Evolutionary conservation across 2,113 vertebrate species (phyloP), one percentile per base, ranked within the genome.

Genomic region (Lichenostomus cassidix): DNA sequence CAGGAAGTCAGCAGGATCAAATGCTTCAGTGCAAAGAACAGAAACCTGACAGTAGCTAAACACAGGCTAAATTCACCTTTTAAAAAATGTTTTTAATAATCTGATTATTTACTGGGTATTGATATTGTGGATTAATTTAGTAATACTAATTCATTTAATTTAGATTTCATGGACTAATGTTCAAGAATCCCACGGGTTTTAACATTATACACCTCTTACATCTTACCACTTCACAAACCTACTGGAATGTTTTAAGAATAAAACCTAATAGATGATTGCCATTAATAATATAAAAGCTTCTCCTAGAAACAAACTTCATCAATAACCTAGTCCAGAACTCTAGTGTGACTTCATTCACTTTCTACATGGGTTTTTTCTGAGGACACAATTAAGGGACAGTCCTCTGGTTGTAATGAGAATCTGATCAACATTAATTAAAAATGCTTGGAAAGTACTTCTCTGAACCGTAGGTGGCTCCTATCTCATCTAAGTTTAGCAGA

Each of bases 371-470:
- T 67, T 49, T 73, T 69, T 41, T 55, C 59, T 63, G 13, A 83
- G 15, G 37, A 69, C 29, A 71, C 12, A 90, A 46, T 76, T 95
- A 83, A 77, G 67, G 55, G 35, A 70, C 18, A 67, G 6, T 90
- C 42, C 42, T 49, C 33, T 88, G 29, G 39, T 49, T 91, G 7
- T 95, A 92, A 92, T 90, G 46, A 92, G 67, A 92, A 79, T 80
- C 50, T 79, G 87, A 94, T 92, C 81, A 85, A n/a, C 65, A 69
- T 62, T 92, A 87, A 96, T 94, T 92, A 95, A 88, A 90, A 89
- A 84, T 67, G 35, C 28, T 82, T 79, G 14, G 31, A 62, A 90
- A 83, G 46, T 62, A 71, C 12, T 91, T 93, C 49, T 79, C 49
- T 82, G 67, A 91, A 87, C 77, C 0, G 0, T 79, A 89, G 70